phyloP scores from a whole-genome alignment of 23 tunicate species.

The Corella eumyota region DNA sequence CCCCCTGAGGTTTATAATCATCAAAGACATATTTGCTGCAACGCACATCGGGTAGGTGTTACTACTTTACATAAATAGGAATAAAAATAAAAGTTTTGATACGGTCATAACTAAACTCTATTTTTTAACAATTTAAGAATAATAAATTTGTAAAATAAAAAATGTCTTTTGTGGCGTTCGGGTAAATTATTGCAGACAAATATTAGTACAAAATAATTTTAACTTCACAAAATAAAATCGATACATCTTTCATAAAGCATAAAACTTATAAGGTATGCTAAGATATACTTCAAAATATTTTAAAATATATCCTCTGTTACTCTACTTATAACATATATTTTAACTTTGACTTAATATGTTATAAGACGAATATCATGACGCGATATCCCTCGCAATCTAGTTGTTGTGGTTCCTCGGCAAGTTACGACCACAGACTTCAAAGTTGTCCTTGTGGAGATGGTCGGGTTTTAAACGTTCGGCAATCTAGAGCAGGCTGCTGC shows the following conservation, averaged over 20 bases:
- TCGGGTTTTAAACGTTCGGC: slow-evolving; percentile 3
- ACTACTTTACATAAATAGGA: background rate
- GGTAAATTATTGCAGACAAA: too few species aligned
- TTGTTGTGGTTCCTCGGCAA: slow-evolving; percentile 59
- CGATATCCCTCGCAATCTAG: slow-evolving; percentile 4
- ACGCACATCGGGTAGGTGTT: slow-evolving; percentile 32
- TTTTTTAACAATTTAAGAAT: too few species aligned
- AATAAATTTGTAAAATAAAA: too few species aligned
- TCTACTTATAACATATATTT: too few species aligned
- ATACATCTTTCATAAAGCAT: too few species aligned
- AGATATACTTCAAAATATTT: too few species aligned
- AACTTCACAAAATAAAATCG: too few species aligned
- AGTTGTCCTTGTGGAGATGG: slow-evolving; percentile 79
- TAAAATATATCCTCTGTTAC: too few species aligned
- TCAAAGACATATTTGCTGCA: slow-evolving; percentile 44
- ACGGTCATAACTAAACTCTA: background rate
- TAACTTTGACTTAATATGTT: background rate
- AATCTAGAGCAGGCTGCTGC: slow-evolving; percentile 23
- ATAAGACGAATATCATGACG: background rate
- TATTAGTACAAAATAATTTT: too few species aligned
- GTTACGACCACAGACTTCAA: slow-evolving; percentile 47
- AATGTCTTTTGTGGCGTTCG: too few species aligned
- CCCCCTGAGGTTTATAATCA: slow-evolving; percentile 43
- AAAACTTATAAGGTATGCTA: too few species aligned
- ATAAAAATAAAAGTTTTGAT: background rate